phyloP scores from a whole-genome alignment of 2,113 vertebrate species.

The Megalops atlanticus region DNA sequence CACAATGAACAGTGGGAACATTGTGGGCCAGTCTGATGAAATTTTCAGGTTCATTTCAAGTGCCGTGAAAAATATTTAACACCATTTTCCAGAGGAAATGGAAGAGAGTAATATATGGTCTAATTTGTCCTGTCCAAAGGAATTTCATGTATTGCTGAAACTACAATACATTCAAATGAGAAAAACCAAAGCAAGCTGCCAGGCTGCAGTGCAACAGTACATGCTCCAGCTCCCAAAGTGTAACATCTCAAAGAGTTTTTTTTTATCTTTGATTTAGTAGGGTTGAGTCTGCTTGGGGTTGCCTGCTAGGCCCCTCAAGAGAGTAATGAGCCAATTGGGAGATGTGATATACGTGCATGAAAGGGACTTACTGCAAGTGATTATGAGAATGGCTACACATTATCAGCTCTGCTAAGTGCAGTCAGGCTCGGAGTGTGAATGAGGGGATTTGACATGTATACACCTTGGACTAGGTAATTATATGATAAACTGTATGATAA shows the following conservation, averaged over 20 bases:
- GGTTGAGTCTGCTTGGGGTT: not conserved
- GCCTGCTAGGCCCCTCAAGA: not conserved
- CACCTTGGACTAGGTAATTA: not conserved
- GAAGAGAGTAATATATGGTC: no score
- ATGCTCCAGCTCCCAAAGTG: not conserved
- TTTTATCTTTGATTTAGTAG: not conserved
- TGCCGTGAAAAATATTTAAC: no score
- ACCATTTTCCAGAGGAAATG: no score
- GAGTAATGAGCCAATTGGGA: not conserved
- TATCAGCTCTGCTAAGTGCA: not conserved
- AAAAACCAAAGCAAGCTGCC: not conserved
- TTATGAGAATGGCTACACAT: not conserved
- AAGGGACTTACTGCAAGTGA: not conserved
- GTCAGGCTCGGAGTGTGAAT: not conserved
- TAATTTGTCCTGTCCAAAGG: no score
- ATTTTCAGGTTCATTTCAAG: no score
- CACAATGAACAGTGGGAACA: no score
- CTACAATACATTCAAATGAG: not conserved
- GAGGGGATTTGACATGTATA: not conserved
- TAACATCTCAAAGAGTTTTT: not conserved
- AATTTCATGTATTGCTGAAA: not conserved
- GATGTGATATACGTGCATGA: not conserved
- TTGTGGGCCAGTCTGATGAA: no score
- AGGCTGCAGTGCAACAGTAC: not conserved
- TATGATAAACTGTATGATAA: not conserved